Evolutionary conservation across 2,888 invertebrate genomes (phyloP).

Genomic region (Erebia ligea): DNA sequence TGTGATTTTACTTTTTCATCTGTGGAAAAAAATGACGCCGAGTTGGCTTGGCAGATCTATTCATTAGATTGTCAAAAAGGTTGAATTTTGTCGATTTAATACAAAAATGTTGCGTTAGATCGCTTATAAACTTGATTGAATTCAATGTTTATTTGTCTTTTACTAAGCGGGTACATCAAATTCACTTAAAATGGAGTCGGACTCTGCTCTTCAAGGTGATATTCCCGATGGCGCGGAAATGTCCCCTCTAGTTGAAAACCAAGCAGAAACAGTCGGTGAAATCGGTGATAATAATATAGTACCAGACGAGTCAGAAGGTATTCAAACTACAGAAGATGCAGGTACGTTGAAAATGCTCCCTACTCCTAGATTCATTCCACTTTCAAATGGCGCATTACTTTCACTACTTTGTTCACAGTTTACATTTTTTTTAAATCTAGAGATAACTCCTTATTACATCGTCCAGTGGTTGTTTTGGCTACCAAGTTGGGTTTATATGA

Average conservation of each 20-base stretch:
- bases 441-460: too few relatives aligned
- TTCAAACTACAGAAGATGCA: conserved; percentile 57
- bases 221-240: conserved; percentile 79
- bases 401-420: neutral
- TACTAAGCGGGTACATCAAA: conserved; percentile 42
- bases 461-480: too few relatives aligned
- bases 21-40: too few relatives aligned
- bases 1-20: too few relatives aligned
- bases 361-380: neutral
- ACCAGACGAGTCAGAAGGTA: conserved; percentile 62
- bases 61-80: conserved; percentile 59
- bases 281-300: conserved; percentile 66
- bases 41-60: conserved; percentile 46
- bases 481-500: too few relatives aligned
- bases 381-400: neutral
- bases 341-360: conserved; percentile 47
- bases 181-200: conserved; percentile 67
- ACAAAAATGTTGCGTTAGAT: conserved; percentile 54
- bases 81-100: conserved; percentile 48
- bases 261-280: conserved; percentile 63
- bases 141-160: conserved; percentile 61
- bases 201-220: conserved; percentile 67
- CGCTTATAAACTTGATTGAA: conserved; percentile 47
- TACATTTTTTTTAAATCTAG: neutral
- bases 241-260: conserved; percentile 69